Conservation (phyloP, 2,113 vertebrate genomes). For the Hylia prasina region DNA sequence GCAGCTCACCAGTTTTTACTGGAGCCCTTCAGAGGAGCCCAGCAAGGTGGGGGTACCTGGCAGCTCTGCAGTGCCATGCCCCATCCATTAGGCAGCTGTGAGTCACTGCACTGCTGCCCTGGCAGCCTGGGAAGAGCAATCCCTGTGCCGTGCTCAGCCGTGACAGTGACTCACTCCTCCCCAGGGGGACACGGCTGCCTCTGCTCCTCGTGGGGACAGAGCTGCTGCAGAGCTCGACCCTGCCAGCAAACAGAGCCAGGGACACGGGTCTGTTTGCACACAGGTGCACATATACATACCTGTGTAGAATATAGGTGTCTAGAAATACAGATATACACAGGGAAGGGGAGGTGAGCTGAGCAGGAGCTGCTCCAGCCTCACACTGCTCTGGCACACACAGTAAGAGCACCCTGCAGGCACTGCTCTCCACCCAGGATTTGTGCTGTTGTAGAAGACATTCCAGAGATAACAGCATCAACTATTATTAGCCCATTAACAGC, state of each 20-base stretch:
- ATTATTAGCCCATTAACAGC: neutral
- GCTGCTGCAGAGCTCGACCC: too few species aligned
- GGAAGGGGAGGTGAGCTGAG: neutral
- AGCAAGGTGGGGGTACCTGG: neutral
- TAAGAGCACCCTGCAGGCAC: neutral
- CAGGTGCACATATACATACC: rapidly evolving
- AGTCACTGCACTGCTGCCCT: neutral
- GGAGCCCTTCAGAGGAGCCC: neutral
- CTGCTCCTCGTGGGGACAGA: neutral
- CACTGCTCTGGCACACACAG: neutral
- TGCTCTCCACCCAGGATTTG: rapidly evolving
- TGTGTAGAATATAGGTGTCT: rapidly evolving
- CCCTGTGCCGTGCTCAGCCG: rapidly evolving
- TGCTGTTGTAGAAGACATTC: neutral
- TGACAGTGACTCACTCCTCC: neutral
- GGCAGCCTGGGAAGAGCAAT: neutral
- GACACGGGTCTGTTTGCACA: rapidly evolving
- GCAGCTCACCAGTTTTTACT: neutral
- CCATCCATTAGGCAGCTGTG: neutral
- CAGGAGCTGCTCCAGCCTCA: neutral
- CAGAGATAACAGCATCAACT: neutral
- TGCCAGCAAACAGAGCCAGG: neutral
- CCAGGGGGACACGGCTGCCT: neutral
- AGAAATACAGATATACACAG: rapidly evolving
- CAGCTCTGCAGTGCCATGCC: neutral